Conservation (phyloP, 1,140 invertebrate genomes). For the Drosophila lowei region DNA sequence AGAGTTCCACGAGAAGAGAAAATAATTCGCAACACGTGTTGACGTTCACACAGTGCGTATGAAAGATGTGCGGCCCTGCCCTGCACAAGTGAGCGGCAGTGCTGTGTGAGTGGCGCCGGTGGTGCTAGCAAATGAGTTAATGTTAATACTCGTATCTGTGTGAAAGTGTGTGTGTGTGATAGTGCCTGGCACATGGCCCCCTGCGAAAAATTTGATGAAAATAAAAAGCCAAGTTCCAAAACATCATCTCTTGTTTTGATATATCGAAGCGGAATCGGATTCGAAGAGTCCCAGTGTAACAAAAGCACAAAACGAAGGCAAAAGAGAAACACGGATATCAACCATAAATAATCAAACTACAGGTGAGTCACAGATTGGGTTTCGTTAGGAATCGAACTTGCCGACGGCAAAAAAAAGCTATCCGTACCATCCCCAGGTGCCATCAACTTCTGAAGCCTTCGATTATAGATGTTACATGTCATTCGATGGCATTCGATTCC, state of each 20-base stretch:
- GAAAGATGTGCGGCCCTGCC: constrained; percentile 40
- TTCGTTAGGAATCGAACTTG: constrained; percentile 15
- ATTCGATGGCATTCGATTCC: no score
- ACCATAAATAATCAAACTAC: constrained; percentile 52
- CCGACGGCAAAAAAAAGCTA: constrained; percentile 30
- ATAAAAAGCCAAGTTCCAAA: constrained; percentile 3
- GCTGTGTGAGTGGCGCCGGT: background rate
- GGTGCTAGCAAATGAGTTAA: no score
- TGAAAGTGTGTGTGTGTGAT: constrained; percentile 21
- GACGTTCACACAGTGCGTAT: constrained; percentile 59
- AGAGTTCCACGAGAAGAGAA: constrained; percentile 20
- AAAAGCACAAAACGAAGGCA: constrained; percentile 39
- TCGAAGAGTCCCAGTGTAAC: constrained; percentile 1
- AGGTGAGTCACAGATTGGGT: constrained; percentile 36
- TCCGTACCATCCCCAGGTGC: no score
- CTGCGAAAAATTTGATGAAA: constrained; percentile 17
- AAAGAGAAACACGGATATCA: constrained; percentile 51
- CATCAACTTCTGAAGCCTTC: no score
- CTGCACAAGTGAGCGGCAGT: constrained; percentile 4
- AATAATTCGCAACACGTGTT: constrained; percentile 74
- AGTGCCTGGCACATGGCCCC: constrained; percentile 27
- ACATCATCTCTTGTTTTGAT: constrained; percentile 15
- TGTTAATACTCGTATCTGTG: background rate
- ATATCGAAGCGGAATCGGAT: constrained; percentile 11
- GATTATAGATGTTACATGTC: no score